Base-by-base conservation (phyloP, 2,113 vertebrate genomes). In the Panthera uncia region DNA sequence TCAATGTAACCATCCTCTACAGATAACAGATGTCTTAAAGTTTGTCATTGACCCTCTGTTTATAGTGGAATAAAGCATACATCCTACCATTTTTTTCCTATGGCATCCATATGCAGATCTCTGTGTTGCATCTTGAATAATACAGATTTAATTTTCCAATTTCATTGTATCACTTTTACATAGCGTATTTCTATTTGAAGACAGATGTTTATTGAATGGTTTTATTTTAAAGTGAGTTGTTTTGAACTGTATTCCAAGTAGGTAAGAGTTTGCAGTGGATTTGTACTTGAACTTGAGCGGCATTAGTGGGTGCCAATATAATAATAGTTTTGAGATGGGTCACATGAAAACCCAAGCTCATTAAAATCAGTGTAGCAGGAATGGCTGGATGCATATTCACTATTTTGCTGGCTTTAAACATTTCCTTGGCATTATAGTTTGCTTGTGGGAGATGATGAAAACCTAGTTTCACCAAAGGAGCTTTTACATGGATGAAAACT, bases 381-480 rank as follows among this genome's bases (percentile, higher is more conserved):
- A 81, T 52, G 33, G 13, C 45, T 86, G 57, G 33, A n/a, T 84
- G 29, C 7, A 36, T 73, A 92, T 52, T 82, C 66, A 93, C 45
- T 73, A 23, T 96, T 96, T 71, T 84, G 41, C 52, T 83, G 50
- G 27, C 66, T 93, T 91, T 78, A 94, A 95, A 63, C 19, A 89
- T 93, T 88, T 92, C 23, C 33, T 81, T 93, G 55, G 12, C 50
- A 71, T 97, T 90, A 61, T 57, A 73, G 29, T 80, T 96, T 95
- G 52, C 27, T 93, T 79, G 29, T 92, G 25, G 90, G 52, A 83
- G 71, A 96, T 89, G 76, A 91, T 85, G 50, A 93, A 97, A 96
- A 88, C 38, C 61, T 83, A 80, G 31, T 95, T 90, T 94, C 45
- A 73, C n/a, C 93, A 88, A 84, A 81, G 94, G 29, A 76, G 21